Evolutionary conservation across 2,888 invertebrate genomes (phyloP).

Genomic region (Aporophyla nigra): DNA sequence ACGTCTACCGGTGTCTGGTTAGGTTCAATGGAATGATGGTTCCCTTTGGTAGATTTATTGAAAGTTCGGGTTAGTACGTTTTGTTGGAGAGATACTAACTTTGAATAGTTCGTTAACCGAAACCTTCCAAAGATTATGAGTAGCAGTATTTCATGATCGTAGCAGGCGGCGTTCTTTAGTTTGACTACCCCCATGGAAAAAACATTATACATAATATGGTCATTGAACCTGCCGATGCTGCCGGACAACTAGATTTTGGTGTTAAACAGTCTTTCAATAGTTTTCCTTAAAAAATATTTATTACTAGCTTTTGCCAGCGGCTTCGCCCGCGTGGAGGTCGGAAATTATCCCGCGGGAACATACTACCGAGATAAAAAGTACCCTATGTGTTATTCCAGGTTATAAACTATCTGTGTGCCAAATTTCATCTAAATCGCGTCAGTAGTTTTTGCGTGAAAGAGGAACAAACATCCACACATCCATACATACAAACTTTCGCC

Average conservation of each 20-base stretch:
- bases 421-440: too few relatives aligned
- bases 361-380: too few relatives aligned
- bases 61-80: background rate
- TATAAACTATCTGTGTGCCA: too few relatives aligned
- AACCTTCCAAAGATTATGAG: background rate
- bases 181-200: background rate
- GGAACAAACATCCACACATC: too few relatives aligned
- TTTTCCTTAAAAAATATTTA: background rate
- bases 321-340: too few relatives aligned
- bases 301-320: too few relatives aligned
- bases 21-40: slow-evolving; percentile 10
- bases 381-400: too few relatives aligned
- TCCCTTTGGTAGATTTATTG: background rate
- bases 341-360: too few relatives aligned
- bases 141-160: background rate
- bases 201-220: background rate
- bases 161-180: background rate
- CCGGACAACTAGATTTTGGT: background rate
- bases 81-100: background rate
- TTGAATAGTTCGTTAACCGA: background rate
- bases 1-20: background rate
- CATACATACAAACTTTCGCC: too few relatives aligned
- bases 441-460: too few relatives aligned
- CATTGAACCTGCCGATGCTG: background rate
- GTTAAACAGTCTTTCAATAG: background rate